Base-by-base conservation (phyloP, 1,140 invertebrate genomes). In the Stratiolaelaps scimitus region DNA sequence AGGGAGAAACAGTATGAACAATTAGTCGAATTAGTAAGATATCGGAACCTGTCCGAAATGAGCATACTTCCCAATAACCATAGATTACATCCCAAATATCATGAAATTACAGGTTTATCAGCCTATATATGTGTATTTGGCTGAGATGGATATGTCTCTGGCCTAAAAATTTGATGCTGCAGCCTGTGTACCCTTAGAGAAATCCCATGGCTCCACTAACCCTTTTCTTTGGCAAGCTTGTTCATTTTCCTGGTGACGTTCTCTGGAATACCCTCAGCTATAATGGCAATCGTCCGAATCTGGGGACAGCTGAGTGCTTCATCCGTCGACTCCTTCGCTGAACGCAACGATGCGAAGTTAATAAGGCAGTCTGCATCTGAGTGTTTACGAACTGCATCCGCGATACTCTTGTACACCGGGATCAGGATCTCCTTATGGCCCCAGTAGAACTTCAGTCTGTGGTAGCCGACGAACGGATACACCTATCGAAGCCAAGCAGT, bases 361-460 rank as follows among this genome's bases (percentile, higher is more conserved):
- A 99, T 89, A 71, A 99, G 80, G 2, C 97, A 92, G 74, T 94
- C 90, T 19, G 93, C 93, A 69, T 95, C 89, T 73, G 86, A 81
- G 75, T 99, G 94, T 72, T 93, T 94, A 15, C 81, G 83, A 84
- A 98, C 95, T 2, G 92, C 92, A 73, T 96, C 92, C 70, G 83
- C 85, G 91, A 98, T 95, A 74, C 89, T 91, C 72, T 95, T 96
- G 77, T 98, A 99, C 1, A 98, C 92, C 68, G 87, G 87, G 74
- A 96, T 86, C 7, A 96, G 82, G 47, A 96, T 86, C 76, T 99
- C 95, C 74, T 97, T 97, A 76, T 98, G 94, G 0, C 95, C 96
- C 88, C 94, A 99, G 74, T 98, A 99, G 78, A 93, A 99, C 77
- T 98, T 98, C 75, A 96, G 92, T 73, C 96, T 96, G 74, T 98